A percentile compares a stretch with the other conserved stretches of the same genome.
phyloP scores from a whole-genome alignment of 2,888 invertebrate species.

The Eumacrocentrus americanus region DNA sequence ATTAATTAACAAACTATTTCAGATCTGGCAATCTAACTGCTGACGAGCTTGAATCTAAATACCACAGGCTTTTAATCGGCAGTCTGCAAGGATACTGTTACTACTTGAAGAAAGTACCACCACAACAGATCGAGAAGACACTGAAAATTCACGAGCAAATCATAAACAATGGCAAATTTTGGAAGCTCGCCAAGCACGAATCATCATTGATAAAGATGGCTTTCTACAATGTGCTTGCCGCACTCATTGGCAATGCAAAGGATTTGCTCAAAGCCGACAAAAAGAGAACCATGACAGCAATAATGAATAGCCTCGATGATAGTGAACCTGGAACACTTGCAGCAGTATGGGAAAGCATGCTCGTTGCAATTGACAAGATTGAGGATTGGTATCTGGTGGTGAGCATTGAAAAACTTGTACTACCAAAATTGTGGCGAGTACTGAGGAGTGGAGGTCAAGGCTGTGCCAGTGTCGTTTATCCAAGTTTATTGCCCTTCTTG shows the following conservation, averaged over 20 bases:
- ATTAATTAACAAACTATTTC: too few species aligned
- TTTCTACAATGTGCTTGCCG: constrained; percentile 73
- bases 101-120: constrained; percentile 67
- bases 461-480: constrained; percentile 75
- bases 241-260: constrained; percentile 67
- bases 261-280: constrained; percentile 66
- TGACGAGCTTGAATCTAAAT: constrained; percentile 75
- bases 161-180: constrained; percentile 70
- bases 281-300: constrained; percentile 65
- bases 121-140: constrained; percentile 64
- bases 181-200: constrained; percentile 72
- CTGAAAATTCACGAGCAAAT: constrained; percentile 65
- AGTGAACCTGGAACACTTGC: constrained; percentile 71
- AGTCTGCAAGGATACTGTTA: constrained; percentile 71
- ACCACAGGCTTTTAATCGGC: constrained; percentile 70
- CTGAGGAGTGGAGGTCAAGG: constrained; percentile 77
- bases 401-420: constrained; percentile 75
- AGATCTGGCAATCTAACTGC: constrained; percentile 58
- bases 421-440: constrained; percentile 73
- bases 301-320: constrained; percentile 73
- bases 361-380: constrained; percentile 68
- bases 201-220: constrained; percentile 65
- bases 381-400: constrained; percentile 73
- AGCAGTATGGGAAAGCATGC: constrained; percentile 76
- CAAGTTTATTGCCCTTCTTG: constrained; percentile 78